Evolutionary conservation across 2,888 invertebrate genomes (phyloP), one percentile per base, ranked within the genome.

Genomic region (Apotomis turbidana): DNA sequence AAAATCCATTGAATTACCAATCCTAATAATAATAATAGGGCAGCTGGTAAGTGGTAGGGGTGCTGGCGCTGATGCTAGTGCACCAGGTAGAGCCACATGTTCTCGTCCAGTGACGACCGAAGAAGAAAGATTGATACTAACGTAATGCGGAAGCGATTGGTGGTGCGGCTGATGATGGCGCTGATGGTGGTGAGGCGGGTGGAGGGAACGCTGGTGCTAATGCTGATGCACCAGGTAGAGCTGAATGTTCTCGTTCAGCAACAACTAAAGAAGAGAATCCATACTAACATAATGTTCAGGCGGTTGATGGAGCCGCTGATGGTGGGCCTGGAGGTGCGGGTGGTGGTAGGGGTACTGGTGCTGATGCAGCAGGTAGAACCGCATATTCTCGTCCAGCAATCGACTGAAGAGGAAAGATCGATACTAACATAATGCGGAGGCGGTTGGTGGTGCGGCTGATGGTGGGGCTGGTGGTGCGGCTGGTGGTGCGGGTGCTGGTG

Each of bases 401-500:
- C 5, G 41, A 6, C 10, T 6, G 79, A 97, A 49, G 10, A 9
- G 6, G 44, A 44, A 44, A 6, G 5, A 49, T 49, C 12, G 5
- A 12, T 64, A 66, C 96, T 96, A 91, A 96, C 96, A 88, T 95
- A 96, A 90, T 95, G 96, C 85, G 94, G 95, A 77, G 88, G 89
- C 57, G 88, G 89, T 27, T 55, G 61, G 41, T 71, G 71, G 57
- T 71, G 87, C 80, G 95, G 95, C 82, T 95, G 96, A 74, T 97
- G 96, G 71, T 97, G 97, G 77, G 97, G 95, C 82, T 97, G 97
- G 82, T 97, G 97, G 89, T 97, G 97, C 70, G 84, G 90, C 78
- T 89, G 93, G 70, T 94, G 91, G 81, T 94, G 93, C 75, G 85
- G 82, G 77, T 93, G 93, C 75, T 78, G 89, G 79, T 88, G 92